Evolutionary conservation across 2,113 vertebrate genomes (phyloP).

Genomic region (Procapra przewalskii): DNA sequence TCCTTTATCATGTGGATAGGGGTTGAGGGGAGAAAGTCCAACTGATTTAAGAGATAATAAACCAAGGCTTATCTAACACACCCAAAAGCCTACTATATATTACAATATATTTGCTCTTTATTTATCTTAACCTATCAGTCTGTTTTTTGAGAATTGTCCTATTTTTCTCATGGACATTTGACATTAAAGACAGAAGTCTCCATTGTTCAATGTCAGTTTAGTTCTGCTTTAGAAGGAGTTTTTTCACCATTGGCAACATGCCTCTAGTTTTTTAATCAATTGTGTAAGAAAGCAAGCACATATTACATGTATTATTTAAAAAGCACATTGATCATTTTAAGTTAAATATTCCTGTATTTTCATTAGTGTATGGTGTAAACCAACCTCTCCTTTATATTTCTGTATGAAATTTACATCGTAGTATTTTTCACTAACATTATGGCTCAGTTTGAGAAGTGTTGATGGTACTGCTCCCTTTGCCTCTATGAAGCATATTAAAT

Average conservation of each 20-base stretch:
- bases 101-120: neutral
- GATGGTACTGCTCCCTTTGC: neutral
- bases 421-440: neutral
- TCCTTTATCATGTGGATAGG: neutral
- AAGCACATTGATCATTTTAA: neutral
- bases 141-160: neutral
- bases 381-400: neutral
- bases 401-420: neutral
- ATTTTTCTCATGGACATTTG: neutral
- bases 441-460: neutral
- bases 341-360: neutral
- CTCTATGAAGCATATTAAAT: neutral
- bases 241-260: neutral
- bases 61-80: neutral
- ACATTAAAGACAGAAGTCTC: neutral
- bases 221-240: neutral
- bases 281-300: neutral
- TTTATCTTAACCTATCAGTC: neutral
- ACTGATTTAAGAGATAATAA: neutral
- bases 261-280: neutral
- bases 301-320: neutral
- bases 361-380: neutral
- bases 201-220: neutral
- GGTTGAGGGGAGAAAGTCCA: neutral
- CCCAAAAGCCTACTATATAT: neutral